A percentile compares a stretch with the other conserved stretches of the same genome.
These are phyloP conservation scores for Xenops minutus DNA, from an alignment of 2,797 vertebrate genomes.

Conservation along the genomic window DNA sequence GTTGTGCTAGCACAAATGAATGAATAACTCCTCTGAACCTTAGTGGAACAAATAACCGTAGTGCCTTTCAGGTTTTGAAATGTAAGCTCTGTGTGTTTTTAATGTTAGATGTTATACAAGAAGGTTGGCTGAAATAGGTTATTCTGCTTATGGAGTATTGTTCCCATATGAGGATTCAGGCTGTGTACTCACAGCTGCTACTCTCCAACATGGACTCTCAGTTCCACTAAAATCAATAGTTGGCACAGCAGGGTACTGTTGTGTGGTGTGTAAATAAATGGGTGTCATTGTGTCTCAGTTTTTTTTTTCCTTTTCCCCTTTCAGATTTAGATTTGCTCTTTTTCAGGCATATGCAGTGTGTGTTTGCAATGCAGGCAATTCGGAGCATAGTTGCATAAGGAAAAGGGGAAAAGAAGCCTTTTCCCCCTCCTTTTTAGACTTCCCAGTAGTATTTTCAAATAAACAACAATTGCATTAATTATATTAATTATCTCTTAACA, in stretches of 20 bases:
- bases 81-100: constrained; percentile 10
- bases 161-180: constrained; percentile 33
- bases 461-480: constrained; percentile 36
- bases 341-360: background rate
- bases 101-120: background rate
- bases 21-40: background rate
- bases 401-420: background rate
- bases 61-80: background rate
- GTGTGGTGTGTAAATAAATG: constrained; percentile 46
- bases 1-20: background rate
- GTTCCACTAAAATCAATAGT: constrained; percentile 30
- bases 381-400: background rate
- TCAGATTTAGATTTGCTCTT: constrained; percentile 43
- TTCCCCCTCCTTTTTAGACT: background rate
- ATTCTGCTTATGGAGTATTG: constrained; percentile 47
- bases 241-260: constrained; percentile 15
- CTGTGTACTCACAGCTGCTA: constrained; percentile 33
- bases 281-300: constrained; percentile 54
- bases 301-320: background rate
- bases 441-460: constrained; percentile 27
- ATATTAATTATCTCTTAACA: constrained; percentile 32
- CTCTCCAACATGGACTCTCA: background rate
- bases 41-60: background rate
- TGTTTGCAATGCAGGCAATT: background rate
- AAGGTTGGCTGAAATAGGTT: constrained; percentile 35